Evolutionary conservation across 2,888 invertebrate genomes (phyloP), one percentile per base, ranked within the genome.

Genomic region (Parnassius orleans): DNA sequence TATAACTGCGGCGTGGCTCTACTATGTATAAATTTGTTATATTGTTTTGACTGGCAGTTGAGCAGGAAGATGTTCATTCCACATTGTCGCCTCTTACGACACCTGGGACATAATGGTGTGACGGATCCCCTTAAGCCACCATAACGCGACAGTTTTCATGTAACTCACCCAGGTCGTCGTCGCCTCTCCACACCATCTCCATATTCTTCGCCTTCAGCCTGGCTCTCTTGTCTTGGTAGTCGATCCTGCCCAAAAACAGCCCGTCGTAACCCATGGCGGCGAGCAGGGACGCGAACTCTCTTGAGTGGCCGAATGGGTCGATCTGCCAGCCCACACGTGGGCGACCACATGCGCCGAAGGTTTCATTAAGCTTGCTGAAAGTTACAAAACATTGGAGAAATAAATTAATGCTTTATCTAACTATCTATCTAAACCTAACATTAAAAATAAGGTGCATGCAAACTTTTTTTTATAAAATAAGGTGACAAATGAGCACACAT

Each of bases 251-350:
- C 62, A 98, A 93, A 75, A 98, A 95, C 67, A 97, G 84, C 0
- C 97, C 98, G 77, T 98, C 98, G 76, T 95, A 98, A 0, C 67
- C 98, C 94, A 98, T 95, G 80, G 95, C 95, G 0, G 96, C 93
- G 44, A 96, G 94, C 0, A 96, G 83, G 0, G 95, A 95, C 0
- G 97, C 98, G 91, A 96, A 96, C 84, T 98, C 98, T 3, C 96
- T 87, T 0, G 97, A 96, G 74, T 97, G 97, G 0, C 97, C 97
- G 74, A 97, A 97, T 0, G 97, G 96, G 78, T 97, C 97, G 46
- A 95, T 95, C 75, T 95, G 96, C 97, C 97, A 96, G 0, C 94
- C 96, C 10, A 95, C 93, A 61, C 92, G 93, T 0, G 97, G 97
- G 5, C 93, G 85, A 0, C 94, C 97, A 76, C 96, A 96, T 1